Percentiles rank a stretch among this genome's conserved stretches.
Evolutionary conservation across 2,113 vertebrate genomes (phyloP).

Genomic region (Cathartes aura): DNA sequence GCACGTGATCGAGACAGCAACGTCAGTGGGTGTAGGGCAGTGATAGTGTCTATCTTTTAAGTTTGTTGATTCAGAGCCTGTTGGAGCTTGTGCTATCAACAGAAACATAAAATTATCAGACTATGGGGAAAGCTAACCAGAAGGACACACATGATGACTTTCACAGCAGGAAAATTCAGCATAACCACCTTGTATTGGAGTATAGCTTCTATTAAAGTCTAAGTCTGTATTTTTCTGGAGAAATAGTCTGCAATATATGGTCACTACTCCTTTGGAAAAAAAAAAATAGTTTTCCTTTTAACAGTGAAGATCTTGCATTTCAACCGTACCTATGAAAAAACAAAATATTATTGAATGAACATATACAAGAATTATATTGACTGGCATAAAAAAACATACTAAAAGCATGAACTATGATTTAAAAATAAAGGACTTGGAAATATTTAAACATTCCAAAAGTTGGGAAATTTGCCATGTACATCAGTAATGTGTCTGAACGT

Average conservation of each 20-base stretch:
- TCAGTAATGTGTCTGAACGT: background rate
- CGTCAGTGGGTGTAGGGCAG: background rate
- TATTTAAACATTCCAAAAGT: background rate
- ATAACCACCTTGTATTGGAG: background rate
- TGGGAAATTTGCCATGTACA: background rate
- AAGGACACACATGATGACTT: background rate
- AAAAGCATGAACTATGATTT: background rate
- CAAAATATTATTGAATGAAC: background rate
- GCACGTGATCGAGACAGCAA: background rate
- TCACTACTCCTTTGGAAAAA: background rate
- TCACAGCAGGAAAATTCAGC: background rate
- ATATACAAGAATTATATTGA: background rate
- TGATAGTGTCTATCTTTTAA: rapidly evolving
- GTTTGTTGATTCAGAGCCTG: background rate
- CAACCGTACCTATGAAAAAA: background rate
- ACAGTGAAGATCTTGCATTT: background rate
- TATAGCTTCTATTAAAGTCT: background rate
- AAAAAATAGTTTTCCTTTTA: background rate
- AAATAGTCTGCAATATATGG: background rate
- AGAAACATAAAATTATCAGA: background rate
- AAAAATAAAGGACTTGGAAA: background rate
- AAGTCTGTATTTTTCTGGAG: background rate
- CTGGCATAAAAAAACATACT: background rate
- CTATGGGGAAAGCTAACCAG: background rate
- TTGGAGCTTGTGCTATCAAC: background rate